Conservation (phyloP, 2,113 vertebrate species). For the Prietella phreatophila region DNA sequence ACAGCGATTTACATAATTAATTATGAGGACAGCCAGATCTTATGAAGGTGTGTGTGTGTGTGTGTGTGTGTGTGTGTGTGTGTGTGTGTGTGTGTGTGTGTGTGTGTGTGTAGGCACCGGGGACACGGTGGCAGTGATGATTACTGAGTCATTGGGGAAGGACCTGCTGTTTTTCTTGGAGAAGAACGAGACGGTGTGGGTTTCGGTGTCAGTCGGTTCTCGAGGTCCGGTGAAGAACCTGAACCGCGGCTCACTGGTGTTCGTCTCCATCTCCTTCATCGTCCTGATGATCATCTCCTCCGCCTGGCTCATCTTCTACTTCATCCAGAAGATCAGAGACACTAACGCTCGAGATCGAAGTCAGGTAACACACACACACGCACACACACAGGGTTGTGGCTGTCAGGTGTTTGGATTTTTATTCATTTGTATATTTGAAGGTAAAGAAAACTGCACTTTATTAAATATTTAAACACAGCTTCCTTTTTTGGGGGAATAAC, state of each 20-base stretch:
- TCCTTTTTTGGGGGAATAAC: neutral
- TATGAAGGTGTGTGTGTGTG: neutral
- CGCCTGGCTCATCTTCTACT: constrained; percentile 98
- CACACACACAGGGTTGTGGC: neutral
- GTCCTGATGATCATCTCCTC: constrained; percentile 98
- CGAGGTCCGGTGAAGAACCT: constrained; percentile 83
- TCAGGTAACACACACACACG: constrained; percentile 76
- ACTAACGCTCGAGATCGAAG: constrained; percentile 87
- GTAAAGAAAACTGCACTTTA: neutral
- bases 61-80: constrained; percentile 25
- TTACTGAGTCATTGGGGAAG: constrained; percentile 89
- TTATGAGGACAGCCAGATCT: neutral
- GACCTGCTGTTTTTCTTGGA: constrained; percentile 92
- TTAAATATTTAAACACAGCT: neutral
- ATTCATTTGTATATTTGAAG: neutral
- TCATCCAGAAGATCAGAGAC: constrained; percentile 97
- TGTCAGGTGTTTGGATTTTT: no score
- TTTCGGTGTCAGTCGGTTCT: constrained; percentile 85
- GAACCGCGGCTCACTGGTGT: constrained; percentile 91
- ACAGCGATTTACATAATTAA: neutral
- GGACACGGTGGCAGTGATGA: constrained; percentile 95
- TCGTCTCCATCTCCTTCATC: constrained; percentile 97
- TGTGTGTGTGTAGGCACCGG: constrained; percentile 81
- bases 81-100: neutral
- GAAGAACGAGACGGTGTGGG: constrained; percentile 89